These are phyloP conservation scores for Nematolebias whitei DNA, from an alignment of 2,113 vertebrate genomes.

Conservation along the genomic window DNA sequence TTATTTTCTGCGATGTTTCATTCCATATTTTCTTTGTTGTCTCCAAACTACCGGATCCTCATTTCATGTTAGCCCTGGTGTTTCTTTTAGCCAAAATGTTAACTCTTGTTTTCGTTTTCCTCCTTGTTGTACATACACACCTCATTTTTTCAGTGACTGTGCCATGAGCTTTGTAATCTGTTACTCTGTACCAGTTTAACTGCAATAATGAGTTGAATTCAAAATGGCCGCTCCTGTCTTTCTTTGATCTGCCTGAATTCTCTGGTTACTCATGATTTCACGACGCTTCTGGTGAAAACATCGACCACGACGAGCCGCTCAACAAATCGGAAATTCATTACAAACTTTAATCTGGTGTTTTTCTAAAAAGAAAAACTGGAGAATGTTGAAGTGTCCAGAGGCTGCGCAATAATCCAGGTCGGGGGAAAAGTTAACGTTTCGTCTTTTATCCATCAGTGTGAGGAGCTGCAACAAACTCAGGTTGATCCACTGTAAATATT, in stretches of 20 bases:
- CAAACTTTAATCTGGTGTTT: no score
- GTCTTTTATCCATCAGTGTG: no score
- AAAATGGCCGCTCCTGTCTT: constrained; percentile 62
- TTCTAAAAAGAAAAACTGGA: background rate
- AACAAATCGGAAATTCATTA: constrained; percentile 25
- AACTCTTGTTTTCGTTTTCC: constrained; percentile 40
- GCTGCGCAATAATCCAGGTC: no score
- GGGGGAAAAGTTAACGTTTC: no score
- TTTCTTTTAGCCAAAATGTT: constrained; percentile 66
- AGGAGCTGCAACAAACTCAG: no score
- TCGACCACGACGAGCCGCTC: constrained; percentile 32
- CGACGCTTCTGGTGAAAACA: constrained; percentile 3
- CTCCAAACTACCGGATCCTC: constrained; percentile 58
- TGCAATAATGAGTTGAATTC: constrained; percentile 77
- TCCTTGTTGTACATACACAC: constrained; percentile 71
- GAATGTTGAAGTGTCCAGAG: no score
- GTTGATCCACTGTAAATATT: no score
- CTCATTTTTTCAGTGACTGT: constrained; percentile 74
- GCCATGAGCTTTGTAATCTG: constrained; percentile 75
- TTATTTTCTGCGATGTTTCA: constrained; percentile 67
- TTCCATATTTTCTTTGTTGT: constrained; percentile 69
- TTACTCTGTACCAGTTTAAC: constrained; percentile 76
- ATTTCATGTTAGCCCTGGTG: constrained; percentile 66
- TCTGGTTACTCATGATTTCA: background rate
- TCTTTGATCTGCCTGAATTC: constrained; percentile 13